phyloP scores from a whole-genome alignment of 2,888 invertebrate genomes.

The Conistra vaccinii region DNA sequence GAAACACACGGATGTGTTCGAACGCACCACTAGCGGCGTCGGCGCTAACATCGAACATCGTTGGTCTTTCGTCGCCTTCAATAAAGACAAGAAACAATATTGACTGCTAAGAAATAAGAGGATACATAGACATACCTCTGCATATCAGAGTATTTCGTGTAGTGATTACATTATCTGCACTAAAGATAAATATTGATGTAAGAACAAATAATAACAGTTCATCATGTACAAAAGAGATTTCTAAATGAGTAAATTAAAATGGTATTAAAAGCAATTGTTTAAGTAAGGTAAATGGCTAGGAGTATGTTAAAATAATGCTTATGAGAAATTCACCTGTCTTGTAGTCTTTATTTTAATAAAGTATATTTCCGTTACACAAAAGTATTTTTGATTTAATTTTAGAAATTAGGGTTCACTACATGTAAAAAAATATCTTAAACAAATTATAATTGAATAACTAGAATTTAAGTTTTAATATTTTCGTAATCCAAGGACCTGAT shows the following conservation, averaged over 20 bases:
- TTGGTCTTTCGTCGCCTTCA: conserved; percentile 96
- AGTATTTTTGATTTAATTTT: conserved; percentile 32
- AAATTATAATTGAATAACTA: conserved; percentile 14
- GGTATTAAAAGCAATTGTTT: conserved; percentile 4
- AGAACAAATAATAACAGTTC: conserved; percentile 35
- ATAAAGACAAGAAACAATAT: conserved; percentile 54
- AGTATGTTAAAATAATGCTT: background rate
- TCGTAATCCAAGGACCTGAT: background rate
- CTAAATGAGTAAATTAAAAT: conserved; percentile 14
- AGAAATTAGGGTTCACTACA: background rate
- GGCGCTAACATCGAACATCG: conserved; percentile 96
- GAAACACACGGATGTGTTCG: conserved; percentile 95
- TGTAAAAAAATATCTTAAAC: background rate
- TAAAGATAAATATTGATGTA: conserved; percentile 10
- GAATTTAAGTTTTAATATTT: conserved; percentile 20
- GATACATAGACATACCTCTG: conserved; percentile 16
- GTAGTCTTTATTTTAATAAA: conserved; percentile 11
- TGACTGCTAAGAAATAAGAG: conserved; percentile 13
- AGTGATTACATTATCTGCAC: conserved; percentile 12
- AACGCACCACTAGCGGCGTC: conserved; percentile 94
- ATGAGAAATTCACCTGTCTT: conserved; percentile 7
- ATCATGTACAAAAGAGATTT: conserved; percentile 30
- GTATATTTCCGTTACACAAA: conserved; percentile 13
- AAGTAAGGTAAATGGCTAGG: background rate
- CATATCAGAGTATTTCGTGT: conserved; percentile 66